A percentile compares a stretch with the other conserved stretches of the same genome.
These are phyloP conservation scores for Phaethon lepturus DNA, from an alignment of 2,113 vertebrate genomes.

Conservation along the genomic window DNA sequence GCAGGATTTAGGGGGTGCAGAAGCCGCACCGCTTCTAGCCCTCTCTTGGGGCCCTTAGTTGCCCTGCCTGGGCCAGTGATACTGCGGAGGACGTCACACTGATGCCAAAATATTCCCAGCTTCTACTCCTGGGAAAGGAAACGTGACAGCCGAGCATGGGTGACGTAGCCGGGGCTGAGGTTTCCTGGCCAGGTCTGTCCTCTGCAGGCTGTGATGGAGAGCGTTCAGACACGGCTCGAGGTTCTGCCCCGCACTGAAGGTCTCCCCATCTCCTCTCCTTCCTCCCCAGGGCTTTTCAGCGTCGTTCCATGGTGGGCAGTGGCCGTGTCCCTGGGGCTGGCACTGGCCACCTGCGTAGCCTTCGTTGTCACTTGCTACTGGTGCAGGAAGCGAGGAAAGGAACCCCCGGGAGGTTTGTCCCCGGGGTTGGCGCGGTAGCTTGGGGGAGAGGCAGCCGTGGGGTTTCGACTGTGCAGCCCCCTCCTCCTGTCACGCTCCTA, in stretches of 20 bases:
- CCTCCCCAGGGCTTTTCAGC: not conserved
- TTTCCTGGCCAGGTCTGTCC: not conserved
- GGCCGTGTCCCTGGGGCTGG: not conserved
- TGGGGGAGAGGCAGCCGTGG: fast-evolving
- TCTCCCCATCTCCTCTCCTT: not conserved
- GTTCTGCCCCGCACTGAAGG: fast-evolving
- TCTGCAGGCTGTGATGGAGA: no score
- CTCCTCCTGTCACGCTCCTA: fast-evolving
- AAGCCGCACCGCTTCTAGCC: fast-evolving
- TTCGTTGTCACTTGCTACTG: fast-evolving
- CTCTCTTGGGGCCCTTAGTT: fast-evolving
- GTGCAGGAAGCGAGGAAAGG: fast-evolving
- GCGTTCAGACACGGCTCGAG: fast-evolving
- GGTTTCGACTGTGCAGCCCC: not conserved
- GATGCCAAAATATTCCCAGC: fast-evolving
- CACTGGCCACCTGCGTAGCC: fast-evolving
- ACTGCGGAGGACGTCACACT: fast-evolving
- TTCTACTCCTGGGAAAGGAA: not conserved
- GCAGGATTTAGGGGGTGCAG: not conserved
- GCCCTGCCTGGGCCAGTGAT: no score
- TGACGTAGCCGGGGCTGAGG: not conserved
- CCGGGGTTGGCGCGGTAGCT: fast-evolving
- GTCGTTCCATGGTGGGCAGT: fast-evolving
- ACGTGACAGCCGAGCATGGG: fast-evolving
- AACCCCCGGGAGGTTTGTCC: not conserved